Percentiles rank a stretch among this genome's conserved stretches.
Conservation (phyloP, 2,797 vertebrate genomes). For the Adelosebastes latens region DNA sequence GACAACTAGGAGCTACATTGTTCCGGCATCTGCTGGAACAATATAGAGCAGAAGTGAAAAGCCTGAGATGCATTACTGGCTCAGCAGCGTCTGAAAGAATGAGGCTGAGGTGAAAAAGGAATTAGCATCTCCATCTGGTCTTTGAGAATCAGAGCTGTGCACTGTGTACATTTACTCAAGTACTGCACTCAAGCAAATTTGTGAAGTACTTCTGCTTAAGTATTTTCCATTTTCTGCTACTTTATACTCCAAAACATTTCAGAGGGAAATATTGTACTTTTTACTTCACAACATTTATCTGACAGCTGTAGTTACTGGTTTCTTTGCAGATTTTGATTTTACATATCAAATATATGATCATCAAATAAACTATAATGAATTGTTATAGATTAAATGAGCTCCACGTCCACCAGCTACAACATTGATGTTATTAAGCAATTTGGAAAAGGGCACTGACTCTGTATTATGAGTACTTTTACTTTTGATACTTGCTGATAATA, state of each 20-base stretch:
- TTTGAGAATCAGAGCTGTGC: neutral
- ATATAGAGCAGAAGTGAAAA: constrained; percentile 21
- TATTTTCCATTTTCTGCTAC: neutral
- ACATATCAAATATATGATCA: neutral
- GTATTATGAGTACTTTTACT: neutral
- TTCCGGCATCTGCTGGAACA: constrained; percentile 37
- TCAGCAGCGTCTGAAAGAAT: constrained; percentile 13
- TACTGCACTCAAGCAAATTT: neutral
- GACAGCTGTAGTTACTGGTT: neutral
- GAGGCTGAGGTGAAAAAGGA: neutral
- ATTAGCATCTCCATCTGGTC: neutral
- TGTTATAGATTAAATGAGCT: neutral
- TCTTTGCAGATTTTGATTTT: neutral
- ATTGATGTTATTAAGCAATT: too few species aligned
- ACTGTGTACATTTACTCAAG: neutral
- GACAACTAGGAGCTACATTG: constrained; percentile 27
- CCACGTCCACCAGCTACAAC: neutral
- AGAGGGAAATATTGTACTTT: neutral
- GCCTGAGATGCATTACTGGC: constrained; percentile 18
- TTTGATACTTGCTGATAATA: neutral
- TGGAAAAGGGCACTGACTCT: neutral
- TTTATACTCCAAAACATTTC: neutral
- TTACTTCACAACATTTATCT: neutral
- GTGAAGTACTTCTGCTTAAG: neutral
- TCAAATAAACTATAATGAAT: neutral